phyloP scores from a whole-genome alignment of 2,113 vertebrate species.

The Ellobius talpinus region DNA sequence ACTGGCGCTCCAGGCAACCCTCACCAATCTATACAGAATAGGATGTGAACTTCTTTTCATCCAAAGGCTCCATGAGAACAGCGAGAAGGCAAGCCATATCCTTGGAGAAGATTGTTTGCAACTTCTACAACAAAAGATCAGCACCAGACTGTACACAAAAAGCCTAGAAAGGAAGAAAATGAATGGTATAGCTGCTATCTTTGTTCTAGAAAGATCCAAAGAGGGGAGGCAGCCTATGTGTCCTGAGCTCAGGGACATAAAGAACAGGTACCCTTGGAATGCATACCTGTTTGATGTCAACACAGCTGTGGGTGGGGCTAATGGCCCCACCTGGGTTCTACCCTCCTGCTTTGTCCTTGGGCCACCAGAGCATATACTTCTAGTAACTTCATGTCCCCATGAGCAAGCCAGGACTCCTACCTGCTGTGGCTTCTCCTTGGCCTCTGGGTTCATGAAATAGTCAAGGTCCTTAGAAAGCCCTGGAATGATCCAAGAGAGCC shows the following conservation, averaged over 20 bases:
- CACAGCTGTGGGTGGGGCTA: slow-evolving; percentile 40
- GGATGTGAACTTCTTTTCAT: background rate
- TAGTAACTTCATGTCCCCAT: background rate
- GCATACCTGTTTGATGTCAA: slow-evolving; percentile 62
- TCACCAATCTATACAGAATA: background rate
- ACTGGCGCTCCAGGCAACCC: background rate
- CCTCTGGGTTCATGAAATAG: background rate
- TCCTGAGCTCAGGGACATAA: background rate
- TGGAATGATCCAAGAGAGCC: background rate
- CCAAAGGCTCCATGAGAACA: slow-evolving; percentile 36
- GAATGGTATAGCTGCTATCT: background rate
- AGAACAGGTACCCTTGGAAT: background rate
- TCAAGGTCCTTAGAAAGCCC: background rate
- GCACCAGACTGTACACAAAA: background rate
- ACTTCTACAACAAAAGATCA: background rate
- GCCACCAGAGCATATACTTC: background rate
- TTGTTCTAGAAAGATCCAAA: background rate
- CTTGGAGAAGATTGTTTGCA: background rate
- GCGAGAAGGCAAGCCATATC: background rate
- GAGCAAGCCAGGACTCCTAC: background rate
- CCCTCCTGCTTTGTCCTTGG: slow-evolving; percentile 37
- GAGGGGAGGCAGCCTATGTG: no score
- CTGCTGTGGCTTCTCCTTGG: background rate
- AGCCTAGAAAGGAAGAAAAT: background rate
- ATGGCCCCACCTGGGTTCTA: background rate